Evolutionary conservation across 2,797 vertebrate species (phyloP).

Genomic region (Phrynocephalus forsythii): DNA sequence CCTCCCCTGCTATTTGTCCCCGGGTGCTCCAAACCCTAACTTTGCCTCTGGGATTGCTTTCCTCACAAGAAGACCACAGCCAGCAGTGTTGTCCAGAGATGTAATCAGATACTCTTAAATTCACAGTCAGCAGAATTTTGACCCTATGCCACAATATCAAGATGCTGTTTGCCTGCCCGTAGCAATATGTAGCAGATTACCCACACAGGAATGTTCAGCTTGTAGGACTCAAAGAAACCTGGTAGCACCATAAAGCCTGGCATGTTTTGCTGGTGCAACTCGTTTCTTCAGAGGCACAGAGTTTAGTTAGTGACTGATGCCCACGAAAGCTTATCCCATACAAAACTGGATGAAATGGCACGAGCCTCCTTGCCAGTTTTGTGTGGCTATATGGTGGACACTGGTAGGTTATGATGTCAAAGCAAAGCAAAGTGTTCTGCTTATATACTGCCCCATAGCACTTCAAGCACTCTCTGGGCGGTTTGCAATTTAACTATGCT

Average conservation of each 20-base stretch:
- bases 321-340: background rate
- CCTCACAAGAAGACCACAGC: background rate
- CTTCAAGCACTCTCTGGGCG: too few species aligned
- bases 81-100: background rate
- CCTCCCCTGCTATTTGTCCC: too few species aligned
- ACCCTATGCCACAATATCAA: background rate
- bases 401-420: too few species aligned
- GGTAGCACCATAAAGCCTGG: too few species aligned
- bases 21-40: too few species aligned
- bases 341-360: background rate
- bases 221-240: too few species aligned
- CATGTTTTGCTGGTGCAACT: background rate
- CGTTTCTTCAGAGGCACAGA: background rate
- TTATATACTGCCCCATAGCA: too few species aligned
- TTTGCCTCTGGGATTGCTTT: background rate
- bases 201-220: background rate
- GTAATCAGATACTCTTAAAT: background rate
- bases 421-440: too few species aligned
- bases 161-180: background rate
- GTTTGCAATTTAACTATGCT: too few species aligned
- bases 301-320: too few species aligned
- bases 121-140: conserved; percentile 20
- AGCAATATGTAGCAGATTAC: background rate
- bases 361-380: background rate
- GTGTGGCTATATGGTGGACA: too few species aligned